Percentiles rank a stretch among this genome's conserved stretches.
phyloP scores from a whole-genome alignment of 2,113 vertebrate species.

The Piliocolobus tephrosceles region DNA sequence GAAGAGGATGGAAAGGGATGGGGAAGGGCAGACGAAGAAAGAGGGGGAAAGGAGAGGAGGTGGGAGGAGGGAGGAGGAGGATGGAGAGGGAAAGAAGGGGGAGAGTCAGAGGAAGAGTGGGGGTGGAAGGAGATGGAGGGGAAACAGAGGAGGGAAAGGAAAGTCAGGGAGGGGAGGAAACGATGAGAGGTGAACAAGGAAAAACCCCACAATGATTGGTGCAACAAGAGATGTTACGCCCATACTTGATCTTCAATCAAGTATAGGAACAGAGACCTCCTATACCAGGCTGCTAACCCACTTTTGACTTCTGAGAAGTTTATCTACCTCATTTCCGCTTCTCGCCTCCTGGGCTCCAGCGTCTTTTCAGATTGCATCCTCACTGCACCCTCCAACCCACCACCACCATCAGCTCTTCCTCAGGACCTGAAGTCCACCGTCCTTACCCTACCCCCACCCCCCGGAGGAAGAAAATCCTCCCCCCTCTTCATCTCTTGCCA shows the following conservation, averaged over 20 bases:
- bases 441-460: no score
- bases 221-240: not conserved
- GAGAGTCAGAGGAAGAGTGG: fast-evolving
- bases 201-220: fast-evolving
- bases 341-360: not conserved
- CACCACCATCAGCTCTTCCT: not conserved
- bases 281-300: conserved; percentile 36
- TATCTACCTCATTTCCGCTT: conserved; percentile 45
- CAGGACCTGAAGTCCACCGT: not conserved
- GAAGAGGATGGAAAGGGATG: not conserved
- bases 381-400: not conserved
- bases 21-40: no score
- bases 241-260: not conserved
- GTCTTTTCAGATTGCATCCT: not conserved
- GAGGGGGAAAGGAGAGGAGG: no score
- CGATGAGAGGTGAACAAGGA: no score
- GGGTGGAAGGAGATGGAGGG: fast-evolving
- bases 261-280: not conserved
- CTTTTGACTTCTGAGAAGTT: conserved; percentile 66
- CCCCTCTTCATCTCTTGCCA: not conserved
- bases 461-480: not conserved
- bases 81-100: not conserved
- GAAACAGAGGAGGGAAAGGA: fast-evolving
- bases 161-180: not conserved
- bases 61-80: no score